Conservation (phyloP, 1,140 invertebrate genomes). For the Pseudachorutes palmiensis region DNA sequence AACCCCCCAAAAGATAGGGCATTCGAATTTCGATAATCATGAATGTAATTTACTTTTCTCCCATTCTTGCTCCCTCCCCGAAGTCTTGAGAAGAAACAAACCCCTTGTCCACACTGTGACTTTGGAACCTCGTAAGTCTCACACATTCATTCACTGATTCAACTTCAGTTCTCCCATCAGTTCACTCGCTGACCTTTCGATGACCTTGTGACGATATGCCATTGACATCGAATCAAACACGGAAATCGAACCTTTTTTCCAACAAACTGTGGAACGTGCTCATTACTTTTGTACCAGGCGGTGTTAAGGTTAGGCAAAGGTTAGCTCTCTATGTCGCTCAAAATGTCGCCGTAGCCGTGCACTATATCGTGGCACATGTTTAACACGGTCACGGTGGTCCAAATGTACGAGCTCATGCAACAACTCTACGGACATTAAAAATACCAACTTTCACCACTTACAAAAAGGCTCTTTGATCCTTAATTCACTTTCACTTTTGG, state of each 20-base stretch:
- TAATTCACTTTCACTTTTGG: background rate
- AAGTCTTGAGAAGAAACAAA: slow-evolving; percentile 38
- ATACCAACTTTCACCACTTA: background rate
- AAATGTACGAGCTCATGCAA: too few species aligned
- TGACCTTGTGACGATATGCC: background rate
- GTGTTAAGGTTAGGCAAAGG: background rate
- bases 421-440: background rate
- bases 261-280: background rate
- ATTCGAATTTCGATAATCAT: too few species aligned
- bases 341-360: background rate
- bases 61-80: slow-evolving; percentile 34
- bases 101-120: slow-evolving; percentile 37
- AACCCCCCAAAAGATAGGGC: too few species aligned
- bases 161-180: too few species aligned
- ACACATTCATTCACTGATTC: slow-evolving; percentile 36
- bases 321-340: background rate
- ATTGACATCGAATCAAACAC: background rate
- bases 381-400: too few species aligned
- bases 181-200: slow-evolving; percentile 9
- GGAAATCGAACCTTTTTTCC: background rate
- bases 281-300: too few species aligned
- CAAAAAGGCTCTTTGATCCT: background rate
- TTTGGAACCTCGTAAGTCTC: slow-evolving; percentile 38
- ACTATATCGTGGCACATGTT: background rate
- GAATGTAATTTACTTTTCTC: slow-evolving; percentile 37